phyloP scores from a whole-genome alignment of 2,888 invertebrate species.

The Pterostichus madidus region DNA sequence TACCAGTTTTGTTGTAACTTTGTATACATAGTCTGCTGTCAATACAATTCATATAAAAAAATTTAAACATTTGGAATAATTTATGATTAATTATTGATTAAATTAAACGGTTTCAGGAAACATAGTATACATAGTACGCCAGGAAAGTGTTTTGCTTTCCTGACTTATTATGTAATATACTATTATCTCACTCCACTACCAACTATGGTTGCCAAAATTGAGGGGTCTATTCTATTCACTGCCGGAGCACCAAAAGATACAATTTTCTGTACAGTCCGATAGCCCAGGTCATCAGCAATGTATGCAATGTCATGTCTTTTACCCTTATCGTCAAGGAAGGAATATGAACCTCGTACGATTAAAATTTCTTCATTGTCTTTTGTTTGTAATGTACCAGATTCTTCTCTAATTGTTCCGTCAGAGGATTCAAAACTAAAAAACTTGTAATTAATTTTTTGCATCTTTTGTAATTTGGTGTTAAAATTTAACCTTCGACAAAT shows the following conservation, averaged over 20 bases:
- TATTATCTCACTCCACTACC: slow-evolving; percentile 46
- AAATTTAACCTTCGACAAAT: too few relatives aligned
- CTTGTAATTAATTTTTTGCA: background rate
- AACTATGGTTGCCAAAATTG: slow-evolving; percentile 2
- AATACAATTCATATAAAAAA: too few relatives aligned
- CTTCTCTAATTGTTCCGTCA: slow-evolving; percentile 52
- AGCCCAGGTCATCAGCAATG: slow-evolving; percentile 37
- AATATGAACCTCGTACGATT: slow-evolving; percentile 75
- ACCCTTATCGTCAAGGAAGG: slow-evolving; percentile 77
- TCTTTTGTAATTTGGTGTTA: background rate
- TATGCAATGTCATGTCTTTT: slow-evolving; percentile 76
- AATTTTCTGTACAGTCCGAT: background rate
- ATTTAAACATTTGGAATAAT: too few relatives aligned
- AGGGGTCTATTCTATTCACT: slow-evolving; percentile 19
- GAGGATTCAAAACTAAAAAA: slow-evolving; percentile 49
- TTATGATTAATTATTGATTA: too few relatives aligned
- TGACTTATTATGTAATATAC: too few relatives aligned
- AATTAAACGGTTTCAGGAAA: too few relatives aligned
- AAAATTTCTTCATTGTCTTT: slow-evolving; percentile 72
- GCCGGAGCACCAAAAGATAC: too few relatives aligned
- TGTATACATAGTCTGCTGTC: too few relatives aligned
- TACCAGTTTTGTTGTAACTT: too few relatives aligned
- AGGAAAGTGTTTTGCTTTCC: too few relatives aligned
- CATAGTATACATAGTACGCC: too few relatives aligned
- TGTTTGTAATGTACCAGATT: slow-evolving; percentile 11